phyloP scores from a whole-genome alignment of 64 coral and sea anemone species.

The Exaiptasia diaphana region DNA sequence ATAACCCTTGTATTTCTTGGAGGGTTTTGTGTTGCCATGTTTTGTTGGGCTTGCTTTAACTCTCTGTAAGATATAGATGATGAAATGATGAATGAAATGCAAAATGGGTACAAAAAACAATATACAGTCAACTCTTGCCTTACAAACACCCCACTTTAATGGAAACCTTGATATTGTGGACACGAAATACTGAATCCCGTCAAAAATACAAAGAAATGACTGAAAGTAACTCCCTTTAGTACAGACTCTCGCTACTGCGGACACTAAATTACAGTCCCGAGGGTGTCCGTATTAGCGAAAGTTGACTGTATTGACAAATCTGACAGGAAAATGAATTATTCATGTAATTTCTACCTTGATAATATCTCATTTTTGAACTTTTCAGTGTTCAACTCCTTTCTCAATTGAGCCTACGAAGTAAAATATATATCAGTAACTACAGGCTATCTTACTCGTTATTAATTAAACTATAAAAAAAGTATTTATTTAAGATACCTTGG shows the following conservation, averaged over 20 bases:
- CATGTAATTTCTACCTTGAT: slow-evolving; percentile 58
- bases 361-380: slow-evolving; percentile 90
- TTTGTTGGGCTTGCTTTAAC: slow-evolving; percentile 58
- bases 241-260: neutral
- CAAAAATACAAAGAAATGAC: neutral
- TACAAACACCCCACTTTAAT: neutral
- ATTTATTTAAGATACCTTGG: slow-evolving; percentile 56
- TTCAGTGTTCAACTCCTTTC: slow-evolving; percentile 92
- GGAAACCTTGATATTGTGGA: too few species aligned
- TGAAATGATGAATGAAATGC: neutral
- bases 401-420: slow-evolving; percentile 72
- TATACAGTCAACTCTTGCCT: too few species aligned
- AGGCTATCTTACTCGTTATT: neutral
- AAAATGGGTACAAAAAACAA: neutral
- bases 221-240: neutral
- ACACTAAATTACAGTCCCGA: neutral
- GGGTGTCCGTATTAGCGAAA: neutral
- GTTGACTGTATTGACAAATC: neutral
- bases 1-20: slow-evolving; percentile 42
- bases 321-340: neutral
- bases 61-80: slow-evolving; percentile 38
- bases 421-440: neutral
- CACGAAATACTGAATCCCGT: neutral
- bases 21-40: slow-evolving; percentile 17
- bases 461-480: neutral